Conservation (phyloP, 2,797 vertebrate species). For the Tenualosa ilisha region DNA sequence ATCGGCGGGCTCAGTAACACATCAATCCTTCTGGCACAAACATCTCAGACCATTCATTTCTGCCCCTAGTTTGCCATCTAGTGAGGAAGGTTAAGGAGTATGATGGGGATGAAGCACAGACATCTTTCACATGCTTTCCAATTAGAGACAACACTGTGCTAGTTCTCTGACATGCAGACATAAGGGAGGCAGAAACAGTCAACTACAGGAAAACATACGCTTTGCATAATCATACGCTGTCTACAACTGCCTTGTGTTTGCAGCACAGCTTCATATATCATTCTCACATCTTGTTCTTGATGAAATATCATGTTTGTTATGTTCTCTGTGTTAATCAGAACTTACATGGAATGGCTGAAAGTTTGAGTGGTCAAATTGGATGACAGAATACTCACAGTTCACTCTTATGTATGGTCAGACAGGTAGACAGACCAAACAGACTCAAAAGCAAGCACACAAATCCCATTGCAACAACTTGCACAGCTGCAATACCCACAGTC, state of each 20-base stretch:
- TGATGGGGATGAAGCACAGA: neutral
- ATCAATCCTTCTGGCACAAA: conserved; percentile 6
- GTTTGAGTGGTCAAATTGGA: neutral
- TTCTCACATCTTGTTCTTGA: neutral
- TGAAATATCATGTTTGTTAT: neutral
- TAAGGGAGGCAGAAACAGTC: neutral
- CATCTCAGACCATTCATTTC: neutral
- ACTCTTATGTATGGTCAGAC: neutral
- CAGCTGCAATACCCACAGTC: neutral
- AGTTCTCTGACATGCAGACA: neutral
- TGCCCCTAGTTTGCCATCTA: neutral
- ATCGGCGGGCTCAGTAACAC: conserved; percentile 12
- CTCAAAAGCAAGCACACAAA: neutral
- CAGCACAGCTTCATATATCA: too few relatives aligned
- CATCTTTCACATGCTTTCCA: neutral
- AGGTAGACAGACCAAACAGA: too few relatives aligned
- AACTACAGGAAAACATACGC: neutral
- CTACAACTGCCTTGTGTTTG: too few relatives aligned
- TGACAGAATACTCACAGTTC: too few relatives aligned
- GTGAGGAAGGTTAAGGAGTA: neutral
- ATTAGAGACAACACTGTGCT: neutral
- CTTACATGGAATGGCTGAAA: too few relatives aligned
- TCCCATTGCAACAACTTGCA: neutral
- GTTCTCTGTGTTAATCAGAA: too few relatives aligned
- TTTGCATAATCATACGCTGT: too few relatives aligned